Percentiles rank a stretch among this genome's conserved stretches.
phyloP scores from a whole-genome alignment of 1,140 invertebrate genomes.

The Nomia melanderi region DNA sequence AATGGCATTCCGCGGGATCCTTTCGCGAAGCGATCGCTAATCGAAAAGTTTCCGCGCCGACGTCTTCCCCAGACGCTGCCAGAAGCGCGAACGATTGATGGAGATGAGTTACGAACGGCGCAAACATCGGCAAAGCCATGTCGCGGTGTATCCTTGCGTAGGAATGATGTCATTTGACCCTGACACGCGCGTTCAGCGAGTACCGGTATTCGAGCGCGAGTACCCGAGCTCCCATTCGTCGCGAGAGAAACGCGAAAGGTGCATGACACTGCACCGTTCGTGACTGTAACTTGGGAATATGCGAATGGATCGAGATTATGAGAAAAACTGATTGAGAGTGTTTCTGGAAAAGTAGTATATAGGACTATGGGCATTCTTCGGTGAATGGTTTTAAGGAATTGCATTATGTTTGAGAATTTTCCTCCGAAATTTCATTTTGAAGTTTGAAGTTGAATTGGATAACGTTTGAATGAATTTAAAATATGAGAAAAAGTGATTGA shows the following conservation, averaged over 20 bases:
- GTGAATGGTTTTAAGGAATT: too few relatives aligned
- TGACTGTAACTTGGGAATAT: background rate
- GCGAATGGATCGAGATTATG: background rate
- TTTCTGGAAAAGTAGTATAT: too few relatives aligned
- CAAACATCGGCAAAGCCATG: slow-evolving; percentile 9
- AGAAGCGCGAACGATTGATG: slow-evolving; percentile 44
- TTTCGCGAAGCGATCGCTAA: background rate
- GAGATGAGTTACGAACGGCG: slow-evolving; percentile 58
- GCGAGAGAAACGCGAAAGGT: slow-evolving; percentile 49
- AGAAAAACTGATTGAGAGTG: too few relatives aligned
- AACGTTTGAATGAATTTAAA: too few relatives aligned
- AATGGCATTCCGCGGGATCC: background rate
- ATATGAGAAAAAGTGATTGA: too few relatives aligned
- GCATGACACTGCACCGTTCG: slow-evolving; percentile 49
- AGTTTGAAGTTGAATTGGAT: too few relatives aligned
- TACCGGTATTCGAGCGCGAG: slow-evolving; percentile 57
- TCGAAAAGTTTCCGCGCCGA: background rate
- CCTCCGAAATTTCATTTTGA: too few relatives aligned
- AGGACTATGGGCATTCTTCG: too few relatives aligned
- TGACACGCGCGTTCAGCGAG: slow-evolving; percentile 65
- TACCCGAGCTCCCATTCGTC: slow-evolving; percentile 35
- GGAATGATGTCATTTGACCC: slow-evolving; percentile 72
- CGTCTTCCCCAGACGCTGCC: slow-evolving; percentile 30
- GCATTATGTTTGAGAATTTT: too few relatives aligned
- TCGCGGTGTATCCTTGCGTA: slow-evolving; percentile 59